Evolutionary conservation across 2,113 vertebrate species (phyloP).

Genomic region (Urocitellus parryii): DNA sequence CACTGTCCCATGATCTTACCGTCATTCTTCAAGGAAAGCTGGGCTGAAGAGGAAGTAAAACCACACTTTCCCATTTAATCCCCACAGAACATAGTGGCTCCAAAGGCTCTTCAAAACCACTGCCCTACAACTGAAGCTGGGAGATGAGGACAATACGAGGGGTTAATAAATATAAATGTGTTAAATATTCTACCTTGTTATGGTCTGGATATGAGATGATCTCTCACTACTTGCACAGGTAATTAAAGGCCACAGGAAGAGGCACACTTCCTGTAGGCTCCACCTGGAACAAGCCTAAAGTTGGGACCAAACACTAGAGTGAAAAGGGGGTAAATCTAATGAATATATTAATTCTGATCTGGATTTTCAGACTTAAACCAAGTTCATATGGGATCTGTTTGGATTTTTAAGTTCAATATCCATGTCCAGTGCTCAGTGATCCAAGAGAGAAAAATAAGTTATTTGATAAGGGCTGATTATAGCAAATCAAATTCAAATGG

Average conservation of each 20-base stretch:
- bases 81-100: neutral
- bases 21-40: neutral
- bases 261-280: neutral
- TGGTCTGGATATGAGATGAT: neutral
- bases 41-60: neutral
- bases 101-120: neutral
- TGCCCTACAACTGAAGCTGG: neutral
- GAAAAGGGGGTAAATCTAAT: neutral
- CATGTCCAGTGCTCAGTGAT: neutral
- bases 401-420: neutral
- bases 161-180: too few relatives aligned
- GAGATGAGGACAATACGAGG: neutral
- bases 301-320: neutral
- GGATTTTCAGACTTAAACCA: conserved; percentile 3
- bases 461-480: neutral
- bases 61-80: neutral
- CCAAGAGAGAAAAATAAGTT: neutral
- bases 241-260: neutral
- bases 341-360: neutral
- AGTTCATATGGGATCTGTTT: neutral
- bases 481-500: neutral
- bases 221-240: neutral
- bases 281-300: neutral
- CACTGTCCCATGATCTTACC: neutral
- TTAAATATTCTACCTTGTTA: too few relatives aligned